A percentile compares a stretch with the other conserved stretches of the same genome.
Conservation (phyloP, 1,140 invertebrate genomes). For the Solenopsis invicta region DNA sequence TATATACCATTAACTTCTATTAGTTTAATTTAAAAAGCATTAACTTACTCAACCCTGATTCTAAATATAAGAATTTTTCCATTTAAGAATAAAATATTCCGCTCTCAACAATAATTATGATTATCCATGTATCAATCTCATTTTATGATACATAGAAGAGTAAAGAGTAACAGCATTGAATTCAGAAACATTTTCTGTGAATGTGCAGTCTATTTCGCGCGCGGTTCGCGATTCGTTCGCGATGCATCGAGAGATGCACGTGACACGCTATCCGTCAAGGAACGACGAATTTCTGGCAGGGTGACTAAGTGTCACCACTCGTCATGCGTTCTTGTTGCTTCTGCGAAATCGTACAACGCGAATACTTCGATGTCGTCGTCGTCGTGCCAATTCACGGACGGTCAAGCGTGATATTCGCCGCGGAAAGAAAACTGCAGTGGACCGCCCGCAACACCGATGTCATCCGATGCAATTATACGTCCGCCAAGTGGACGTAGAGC, state of each 20-base stretch:
- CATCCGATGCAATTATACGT: conserved; percentile 26
- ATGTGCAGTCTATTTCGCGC: neutral
- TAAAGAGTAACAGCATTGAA: no score
- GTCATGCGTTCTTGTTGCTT: neutral
- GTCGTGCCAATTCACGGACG: conserved; percentile 28
- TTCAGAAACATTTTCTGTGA: no score
- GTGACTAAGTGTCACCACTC: neutral
- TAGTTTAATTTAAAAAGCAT: no score
- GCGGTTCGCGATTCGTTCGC: neutral
- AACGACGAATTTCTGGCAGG: conserved; percentile 4
- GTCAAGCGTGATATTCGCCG: neutral
- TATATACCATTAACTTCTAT: no score
- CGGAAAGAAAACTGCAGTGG: conserved; percentile 27
- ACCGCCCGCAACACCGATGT: conserved; percentile 6
- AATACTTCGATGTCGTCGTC: neutral
- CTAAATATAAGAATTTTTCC: no score
- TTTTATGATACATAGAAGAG: no score
- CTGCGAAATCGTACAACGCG: conserved; percentile 49
- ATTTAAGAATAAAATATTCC: no score
- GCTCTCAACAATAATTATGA: no score
- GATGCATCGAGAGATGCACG: neutral
- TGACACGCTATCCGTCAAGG: conserved; percentile 4
- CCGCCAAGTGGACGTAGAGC: conserved; percentile 10
- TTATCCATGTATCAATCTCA: no score
- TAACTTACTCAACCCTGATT: no score